Percentiles rank a stretch among this genome's conserved stretches.
Conservation (phyloP, 2,888 invertebrate genomes). For the Boloria euphrosyne region DNA sequence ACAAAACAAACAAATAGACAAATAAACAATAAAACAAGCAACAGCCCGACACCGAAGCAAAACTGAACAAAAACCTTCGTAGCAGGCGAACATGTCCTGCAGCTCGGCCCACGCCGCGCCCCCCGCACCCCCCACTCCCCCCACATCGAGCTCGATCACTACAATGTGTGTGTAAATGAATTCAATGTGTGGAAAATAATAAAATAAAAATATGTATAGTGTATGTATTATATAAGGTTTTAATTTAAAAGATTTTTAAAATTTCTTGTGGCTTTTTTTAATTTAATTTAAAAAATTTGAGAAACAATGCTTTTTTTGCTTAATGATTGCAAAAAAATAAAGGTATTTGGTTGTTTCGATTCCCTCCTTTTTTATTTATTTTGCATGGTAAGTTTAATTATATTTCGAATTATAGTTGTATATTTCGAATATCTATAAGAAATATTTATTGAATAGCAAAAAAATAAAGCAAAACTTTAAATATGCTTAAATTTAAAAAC, state of each 20-base stretch:
- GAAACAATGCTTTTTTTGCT: too few relatives aligned
- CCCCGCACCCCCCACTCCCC: slow-evolving; percentile 19
- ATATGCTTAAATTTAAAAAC: not conserved
- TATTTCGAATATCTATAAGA: not conserved
- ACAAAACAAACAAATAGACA: slow-evolving; percentile 28
- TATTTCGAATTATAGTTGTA: too few relatives aligned
- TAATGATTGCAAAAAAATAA: too few relatives aligned
- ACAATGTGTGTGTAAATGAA: not conserved
- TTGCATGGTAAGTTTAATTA: too few relatives aligned
- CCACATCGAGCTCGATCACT: slow-evolving; percentile 24
- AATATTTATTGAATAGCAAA: not conserved
- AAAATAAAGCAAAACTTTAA: not conserved
- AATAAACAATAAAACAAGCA: slow-evolving; percentile 33
- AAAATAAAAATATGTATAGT: too few relatives aligned
- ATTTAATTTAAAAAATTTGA: too few relatives aligned
- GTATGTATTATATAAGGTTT: too few relatives aligned
- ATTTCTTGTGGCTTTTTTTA: too few relatives aligned
- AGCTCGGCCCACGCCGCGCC: slow-evolving; percentile 46
- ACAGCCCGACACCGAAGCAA: slow-evolving; percentile 41
- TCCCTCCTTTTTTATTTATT: too few relatives aligned
- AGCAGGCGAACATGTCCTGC: slow-evolving; percentile 44
- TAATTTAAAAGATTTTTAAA: too few relatives aligned
- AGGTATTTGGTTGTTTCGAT: too few relatives aligned
- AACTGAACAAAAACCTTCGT: slow-evolving; percentile 41
- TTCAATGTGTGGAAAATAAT: not conserved